Evolutionary conservation across 1,140 invertebrate species (phyloP).

Genomic region (Drosophila nikananu): DNA sequence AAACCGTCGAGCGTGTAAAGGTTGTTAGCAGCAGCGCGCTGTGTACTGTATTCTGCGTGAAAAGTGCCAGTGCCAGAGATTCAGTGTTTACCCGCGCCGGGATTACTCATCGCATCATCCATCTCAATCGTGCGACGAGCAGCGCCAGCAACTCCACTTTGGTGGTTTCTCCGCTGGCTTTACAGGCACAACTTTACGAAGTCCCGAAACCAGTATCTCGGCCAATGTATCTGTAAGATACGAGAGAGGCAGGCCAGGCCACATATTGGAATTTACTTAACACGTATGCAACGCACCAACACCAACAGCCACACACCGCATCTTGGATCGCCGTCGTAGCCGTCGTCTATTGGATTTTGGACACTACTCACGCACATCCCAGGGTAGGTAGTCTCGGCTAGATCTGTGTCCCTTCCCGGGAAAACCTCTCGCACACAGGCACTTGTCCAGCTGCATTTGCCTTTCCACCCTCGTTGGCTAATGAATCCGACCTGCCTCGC

Average conservation of each 20-base stretch:
- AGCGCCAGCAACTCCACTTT: conserved; percentile 42
- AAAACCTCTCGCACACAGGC: conserved; percentile 29
- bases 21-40: conserved; percentile 61
- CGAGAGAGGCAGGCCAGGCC: conserved; percentile 49
- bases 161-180: conserved; percentile 30
- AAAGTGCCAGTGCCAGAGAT: conserved; percentile 50
- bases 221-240: conserved; percentile 81
- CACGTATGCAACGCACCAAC: conserved; percentile 68
- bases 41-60: conserved; percentile 26
- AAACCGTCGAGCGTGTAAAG: conserved; percentile 71
- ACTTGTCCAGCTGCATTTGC: conserved; percentile 44
- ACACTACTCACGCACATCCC: conserved; percentile 46
- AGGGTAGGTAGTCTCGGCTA: conserved; percentile 54
- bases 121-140: background rate
- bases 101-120: conserved; percentile 57
- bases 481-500: conserved; percentile 50
- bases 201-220: conserved; percentile 78
- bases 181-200: conserved; percentile 63
- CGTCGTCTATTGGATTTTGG: conserved; percentile 67
- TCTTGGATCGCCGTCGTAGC: conserved; percentile 1
- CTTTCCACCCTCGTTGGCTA: conserved; percentile 60
- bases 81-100: conserved; percentile 34
- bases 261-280: conserved; percentile 82
- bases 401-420: conserved; percentile 54
- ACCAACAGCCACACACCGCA: conserved; percentile 13